Evolutionary conservation across 2,888 invertebrate genomes (phyloP).

Genomic region (Ornithoptera alexandrae): DNA sequence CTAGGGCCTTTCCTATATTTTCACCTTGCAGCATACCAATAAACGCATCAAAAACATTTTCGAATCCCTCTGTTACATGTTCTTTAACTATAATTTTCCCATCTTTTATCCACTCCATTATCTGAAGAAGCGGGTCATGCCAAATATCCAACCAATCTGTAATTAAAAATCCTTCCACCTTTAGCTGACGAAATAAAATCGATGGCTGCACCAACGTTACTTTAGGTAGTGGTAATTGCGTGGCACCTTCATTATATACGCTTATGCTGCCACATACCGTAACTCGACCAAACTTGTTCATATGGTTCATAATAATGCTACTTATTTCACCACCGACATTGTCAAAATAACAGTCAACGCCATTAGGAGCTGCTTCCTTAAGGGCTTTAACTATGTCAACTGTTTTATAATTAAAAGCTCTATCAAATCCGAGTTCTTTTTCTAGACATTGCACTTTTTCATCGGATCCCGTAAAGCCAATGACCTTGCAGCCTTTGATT

Average conservation of each 20-base stretch:
- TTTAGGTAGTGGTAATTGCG: slow-evolving; percentile 45
- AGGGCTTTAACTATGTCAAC: slow-evolving; percentile 75
- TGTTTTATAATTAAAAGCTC: slow-evolving; percentile 87
- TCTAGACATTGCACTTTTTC: slow-evolving; percentile 85
- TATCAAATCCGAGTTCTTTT: slow-evolving; percentile 83
- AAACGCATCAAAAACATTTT: slow-evolving; percentile 84
- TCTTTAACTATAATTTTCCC: slow-evolving; percentile 84
- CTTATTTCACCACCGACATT: slow-evolving; percentile 86
- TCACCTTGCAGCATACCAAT: slow-evolving; percentile 82
- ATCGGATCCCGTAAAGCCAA: slow-evolving; percentile 86
- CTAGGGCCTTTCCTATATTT: slow-evolving; percentile 84
- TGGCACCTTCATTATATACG: slow-evolving; percentile 50
- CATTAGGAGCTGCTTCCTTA: slow-evolving; percentile 83
- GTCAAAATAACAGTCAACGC: slow-evolving; percentile 88
- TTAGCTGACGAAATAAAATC: slow-evolving; percentile 79
- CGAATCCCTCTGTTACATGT: slow-evolving; percentile 84
- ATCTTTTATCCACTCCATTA: slow-evolving; percentile 81
- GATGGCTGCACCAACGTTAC: slow-evolving; percentile 73
- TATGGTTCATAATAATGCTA: slow-evolving; percentile 78
- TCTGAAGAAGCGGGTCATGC: slow-evolving; percentile 78
- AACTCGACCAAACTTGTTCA: slow-evolving; percentile 68
- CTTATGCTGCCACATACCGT: slow-evolving; percentile 58
- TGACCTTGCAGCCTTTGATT: slow-evolving; percentile 81
- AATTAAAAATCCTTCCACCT: slow-evolving; percentile 81
- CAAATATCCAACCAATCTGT: slow-evolving; percentile 68